A percentile compares a stretch with the other conserved stretches of the same genome.
Conservation (phyloP, 1,140 invertebrate species). For the Diorhabda sublineata region DNA sequence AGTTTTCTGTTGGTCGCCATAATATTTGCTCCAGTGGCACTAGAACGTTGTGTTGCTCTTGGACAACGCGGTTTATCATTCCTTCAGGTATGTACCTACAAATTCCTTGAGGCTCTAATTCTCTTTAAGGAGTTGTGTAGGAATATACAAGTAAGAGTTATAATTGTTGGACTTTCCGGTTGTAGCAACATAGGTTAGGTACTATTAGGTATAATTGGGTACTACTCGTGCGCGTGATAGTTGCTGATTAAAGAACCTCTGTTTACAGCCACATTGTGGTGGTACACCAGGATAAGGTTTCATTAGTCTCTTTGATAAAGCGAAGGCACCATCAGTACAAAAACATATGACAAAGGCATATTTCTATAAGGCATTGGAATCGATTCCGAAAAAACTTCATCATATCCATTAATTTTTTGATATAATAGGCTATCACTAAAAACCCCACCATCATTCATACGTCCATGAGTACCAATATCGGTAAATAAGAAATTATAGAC, state of each 20-base stretch:
- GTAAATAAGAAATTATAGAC: conserved; percentile 43
- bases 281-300: background rate
- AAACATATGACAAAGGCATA: background rate
- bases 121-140: conserved; percentile 41
- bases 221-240: background rate
- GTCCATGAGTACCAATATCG: background rate
- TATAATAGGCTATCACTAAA: background rate
- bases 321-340: conserved; percentile 4
- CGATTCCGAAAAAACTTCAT: background rate
- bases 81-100: conserved; percentile 1
- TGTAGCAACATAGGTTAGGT: conserved; percentile 30
- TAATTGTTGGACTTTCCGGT: conserved; percentile 31
- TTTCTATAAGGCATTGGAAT: conserved; percentile 5
- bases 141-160: conserved; percentile 33
- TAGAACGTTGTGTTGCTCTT: too few species aligned
- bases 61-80: too few species aligned
- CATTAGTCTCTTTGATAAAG: background rate
- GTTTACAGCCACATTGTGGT: background rate
- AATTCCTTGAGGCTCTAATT: conserved; percentile 7
- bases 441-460: background rate
- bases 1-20: conserved; percentile 3
- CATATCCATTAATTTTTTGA: background rate
- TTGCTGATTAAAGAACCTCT: background rate
- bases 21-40: background rate
- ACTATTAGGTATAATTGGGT: background rate